Conservation (phyloP, 2,797 vertebrate species). For the Ceryle rudis region DNA sequence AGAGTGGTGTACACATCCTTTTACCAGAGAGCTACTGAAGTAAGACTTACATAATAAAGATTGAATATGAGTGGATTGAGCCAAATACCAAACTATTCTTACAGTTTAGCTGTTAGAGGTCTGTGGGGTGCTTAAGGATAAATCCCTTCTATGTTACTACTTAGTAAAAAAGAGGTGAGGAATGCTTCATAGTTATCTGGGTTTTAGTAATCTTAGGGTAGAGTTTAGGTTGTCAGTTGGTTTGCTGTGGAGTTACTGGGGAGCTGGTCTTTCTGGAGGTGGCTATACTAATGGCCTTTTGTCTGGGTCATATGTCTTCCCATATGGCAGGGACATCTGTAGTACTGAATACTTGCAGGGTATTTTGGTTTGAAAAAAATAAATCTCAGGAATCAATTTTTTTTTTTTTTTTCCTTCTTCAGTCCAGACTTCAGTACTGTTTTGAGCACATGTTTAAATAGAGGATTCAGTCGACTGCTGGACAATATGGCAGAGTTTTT, state of each 20-base stretch:
- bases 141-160: not conserved
- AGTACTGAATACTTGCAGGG: not conserved
- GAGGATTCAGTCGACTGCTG: slow-evolving; percentile 91
- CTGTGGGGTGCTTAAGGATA: not conserved
- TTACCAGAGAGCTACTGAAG: not conserved
- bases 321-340: not conserved
- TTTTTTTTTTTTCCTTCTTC: not conserved
- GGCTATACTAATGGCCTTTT: not conserved
- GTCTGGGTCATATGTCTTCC: not conserved
- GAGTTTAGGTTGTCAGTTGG: not conserved
- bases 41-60: not conserved
- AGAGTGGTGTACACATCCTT: not conserved
- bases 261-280: not conserved
- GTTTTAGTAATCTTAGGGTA: not conserved
- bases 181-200: not conserved
- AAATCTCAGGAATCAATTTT: not conserved
- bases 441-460: slow-evolving; percentile 87
- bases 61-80: not conserved
- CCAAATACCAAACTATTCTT: not conserved
- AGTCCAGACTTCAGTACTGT: slow-evolving; percentile 93
- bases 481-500: slow-evolving; percentile 98
- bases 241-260: not conserved
- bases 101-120: not conserved
- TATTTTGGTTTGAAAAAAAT: not conserved
- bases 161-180: not conserved